Percentiles rank a stretch among this genome's conserved stretches.
Conservation (phyloP, 2,888 invertebrate genomes). For the Macaria notata region DNA sequence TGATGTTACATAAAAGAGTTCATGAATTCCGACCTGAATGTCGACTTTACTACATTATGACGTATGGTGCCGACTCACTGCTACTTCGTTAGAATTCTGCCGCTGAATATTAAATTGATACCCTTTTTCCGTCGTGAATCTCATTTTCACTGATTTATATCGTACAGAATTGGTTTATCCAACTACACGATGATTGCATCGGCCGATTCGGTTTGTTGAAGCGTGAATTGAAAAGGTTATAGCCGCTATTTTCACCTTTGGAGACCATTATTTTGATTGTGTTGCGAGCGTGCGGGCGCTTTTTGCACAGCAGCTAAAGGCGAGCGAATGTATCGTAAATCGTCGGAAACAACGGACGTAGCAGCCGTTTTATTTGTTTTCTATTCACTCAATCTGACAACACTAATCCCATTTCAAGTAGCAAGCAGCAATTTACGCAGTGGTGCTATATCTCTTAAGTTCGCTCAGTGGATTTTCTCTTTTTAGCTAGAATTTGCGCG, state of each 20-base stretch:
- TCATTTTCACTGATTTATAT: conserved; percentile 57
- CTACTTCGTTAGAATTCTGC: conserved; percentile 39
- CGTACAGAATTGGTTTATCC: conserved; percentile 60
- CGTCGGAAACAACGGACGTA: conserved; percentile 21
- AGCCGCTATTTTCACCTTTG: conserved; percentile 33
- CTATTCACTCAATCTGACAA: conserved; percentile 35
- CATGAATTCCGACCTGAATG: conserved; percentile 50
- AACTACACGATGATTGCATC: conserved; percentile 58
- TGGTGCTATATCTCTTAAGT: conserved; percentile 48
- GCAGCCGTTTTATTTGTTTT: conserved; percentile 21
- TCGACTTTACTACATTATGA: conserved; percentile 47
- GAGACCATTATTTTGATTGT: conserved; percentile 27
- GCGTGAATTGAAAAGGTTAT: conserved; percentile 49
- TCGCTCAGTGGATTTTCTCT: conserved; percentile 50
- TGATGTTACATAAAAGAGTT: conserved; percentile 58
- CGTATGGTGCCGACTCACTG: conserved; percentile 43
- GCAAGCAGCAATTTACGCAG: conserved; percentile 46
- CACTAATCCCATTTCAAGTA: conserved; percentile 47
- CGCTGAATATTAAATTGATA: conserved; percentile 53
- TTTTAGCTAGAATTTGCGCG: conserved; percentile 56
- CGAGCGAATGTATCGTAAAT: conserved; percentile 27
- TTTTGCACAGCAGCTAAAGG: conserved; percentile 22
- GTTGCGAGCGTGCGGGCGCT: conserved; percentile 17
- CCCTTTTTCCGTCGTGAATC: conserved; percentile 43
- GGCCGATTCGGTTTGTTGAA: conserved; percentile 55